Conservation (phyloP, 2,888 invertebrate species). For the Synanthedon tipuliformis region DNA sequence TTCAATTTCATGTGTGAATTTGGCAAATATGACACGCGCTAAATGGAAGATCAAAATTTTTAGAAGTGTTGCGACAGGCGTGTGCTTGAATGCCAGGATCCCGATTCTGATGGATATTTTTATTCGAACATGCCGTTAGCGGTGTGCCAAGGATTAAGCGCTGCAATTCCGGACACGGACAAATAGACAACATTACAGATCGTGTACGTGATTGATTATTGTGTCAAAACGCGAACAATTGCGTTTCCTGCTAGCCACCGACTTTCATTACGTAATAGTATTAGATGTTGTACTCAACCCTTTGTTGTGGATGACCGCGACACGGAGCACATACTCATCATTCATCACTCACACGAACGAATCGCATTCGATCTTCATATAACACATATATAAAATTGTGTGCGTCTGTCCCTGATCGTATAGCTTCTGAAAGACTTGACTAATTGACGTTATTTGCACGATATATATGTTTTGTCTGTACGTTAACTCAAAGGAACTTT, state of each 20-base stretch:
- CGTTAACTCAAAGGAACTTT: too few species aligned
- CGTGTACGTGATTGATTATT: conserved; percentile 45
- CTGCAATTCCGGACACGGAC: conserved; percentile 54
- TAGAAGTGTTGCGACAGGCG: conserved; percentile 11
- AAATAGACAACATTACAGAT: conserved; percentile 57
- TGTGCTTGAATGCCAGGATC: conserved; percentile 8
- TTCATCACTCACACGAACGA: neutral
- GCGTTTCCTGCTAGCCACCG: conserved; percentile 13
- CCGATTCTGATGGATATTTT: conserved; percentile 29
- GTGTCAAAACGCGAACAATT: conserved; percentile 28
- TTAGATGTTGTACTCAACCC: neutral
- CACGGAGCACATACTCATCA: too few species aligned
- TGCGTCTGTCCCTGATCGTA: too few species aligned
- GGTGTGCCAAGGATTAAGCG: conserved; percentile 61
- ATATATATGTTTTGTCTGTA: too few species aligned
- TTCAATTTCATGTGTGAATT: neutral
- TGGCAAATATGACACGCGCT: neutral
- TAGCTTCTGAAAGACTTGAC: too few species aligned
- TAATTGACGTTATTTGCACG: too few species aligned
- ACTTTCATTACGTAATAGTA: neutral
- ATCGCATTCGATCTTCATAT: neutral
- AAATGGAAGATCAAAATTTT: conserved; percentile 3
- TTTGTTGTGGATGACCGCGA: neutral
- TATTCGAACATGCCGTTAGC: conserved; percentile 49
- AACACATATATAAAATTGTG: neutral